phyloP scores from a whole-genome alignment of 2,888 invertebrate genomes.

The Malthinus seriepunctatus region DNA sequence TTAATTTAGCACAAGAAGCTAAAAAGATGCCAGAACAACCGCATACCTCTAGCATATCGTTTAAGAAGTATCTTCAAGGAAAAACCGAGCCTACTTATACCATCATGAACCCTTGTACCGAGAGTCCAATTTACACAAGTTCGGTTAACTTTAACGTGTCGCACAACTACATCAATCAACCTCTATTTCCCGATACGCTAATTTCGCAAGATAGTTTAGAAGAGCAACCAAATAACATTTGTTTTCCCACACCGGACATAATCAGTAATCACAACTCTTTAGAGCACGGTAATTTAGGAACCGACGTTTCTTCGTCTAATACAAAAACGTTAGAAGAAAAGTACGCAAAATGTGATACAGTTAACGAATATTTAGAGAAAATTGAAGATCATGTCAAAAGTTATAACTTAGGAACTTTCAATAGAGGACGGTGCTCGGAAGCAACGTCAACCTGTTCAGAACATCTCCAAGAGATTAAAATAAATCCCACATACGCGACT shows the following conservation, averaged over 20 bases:
- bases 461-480: conserved; percentile 28
- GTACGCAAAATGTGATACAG: conserved; percentile 7
- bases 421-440: neutral
- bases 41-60: conserved; percentile 39
- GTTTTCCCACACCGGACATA: conserved; percentile 60
- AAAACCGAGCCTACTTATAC: conserved; percentile 31
- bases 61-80: conserved; percentile 50
- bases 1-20: conserved; percentile 27
- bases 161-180: conserved; percentile 56
- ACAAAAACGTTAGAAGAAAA: conserved; percentile 8
- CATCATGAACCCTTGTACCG: conserved; percentile 35
- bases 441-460: conserved; percentile 30
- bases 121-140: conserved; percentile 54
- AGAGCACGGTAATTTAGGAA: conserved; percentile 40
- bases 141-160: conserved; percentile 65
- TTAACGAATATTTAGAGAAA: neutral
- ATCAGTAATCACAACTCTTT: conserved; percentile 61
- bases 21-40: conserved; percentile 35
- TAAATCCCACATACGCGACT: conserved; percentile 41
- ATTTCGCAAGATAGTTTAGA: conserved; percentile 60
- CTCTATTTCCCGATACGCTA: conserved; percentile 47
- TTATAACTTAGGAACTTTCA: conserved; percentile 8
- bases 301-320: neutral
- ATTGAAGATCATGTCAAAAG: conserved; percentile 2
- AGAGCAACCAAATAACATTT: conserved; percentile 40